Conservation (phyloP, 2,888 invertebrate genomes). For the Lymantria monacha region DNA sequence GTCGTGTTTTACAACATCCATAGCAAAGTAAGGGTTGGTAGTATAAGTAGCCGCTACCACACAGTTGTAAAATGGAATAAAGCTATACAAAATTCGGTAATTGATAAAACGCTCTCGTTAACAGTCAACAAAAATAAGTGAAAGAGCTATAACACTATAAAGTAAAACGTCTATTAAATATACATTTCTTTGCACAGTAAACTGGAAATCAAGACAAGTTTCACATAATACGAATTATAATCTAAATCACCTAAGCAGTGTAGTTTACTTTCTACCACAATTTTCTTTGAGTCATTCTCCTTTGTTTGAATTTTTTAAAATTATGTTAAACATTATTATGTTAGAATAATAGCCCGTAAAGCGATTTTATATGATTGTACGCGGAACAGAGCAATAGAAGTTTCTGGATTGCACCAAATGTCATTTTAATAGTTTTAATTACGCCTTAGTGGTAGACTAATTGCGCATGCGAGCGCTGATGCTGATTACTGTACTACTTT, state of each 20-base stretch:
- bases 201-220: slow-evolving; percentile 19
- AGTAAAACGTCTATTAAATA: too few species aligned
- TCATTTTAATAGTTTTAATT: slow-evolving; percentile 78
- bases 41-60: too few species aligned
- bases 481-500: slow-evolving; percentile 35
- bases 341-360: slow-evolving; percentile 50
- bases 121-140: too few species aligned
- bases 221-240: slow-evolving; percentile 29
- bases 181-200: not conserved
- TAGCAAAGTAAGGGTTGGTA: too few species aligned
- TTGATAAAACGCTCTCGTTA: too few species aligned
- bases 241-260: slow-evolving; percentile 22
- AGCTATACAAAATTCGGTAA: too few species aligned
- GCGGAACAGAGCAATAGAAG: slow-evolving; percentile 41
- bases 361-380: slow-evolving; percentile 52
- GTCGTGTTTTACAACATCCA: too few species aligned
- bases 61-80: too few species aligned
- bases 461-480: slow-evolving; percentile 43
- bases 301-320: slow-evolving; percentile 42
- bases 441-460: slow-evolving; percentile 48
- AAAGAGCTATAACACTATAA: too few species aligned
- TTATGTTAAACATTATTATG: slow-evolving; percentile 49
- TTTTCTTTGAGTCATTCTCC: slow-evolving; percentile 35
- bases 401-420: slow-evolving; percentile 59
- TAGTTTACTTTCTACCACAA: slow-evolving; percentile 38